Base-by-base conservation (phyloP, 2,113 vertebrate species). In the Pedionomus torquatus region DNA sequence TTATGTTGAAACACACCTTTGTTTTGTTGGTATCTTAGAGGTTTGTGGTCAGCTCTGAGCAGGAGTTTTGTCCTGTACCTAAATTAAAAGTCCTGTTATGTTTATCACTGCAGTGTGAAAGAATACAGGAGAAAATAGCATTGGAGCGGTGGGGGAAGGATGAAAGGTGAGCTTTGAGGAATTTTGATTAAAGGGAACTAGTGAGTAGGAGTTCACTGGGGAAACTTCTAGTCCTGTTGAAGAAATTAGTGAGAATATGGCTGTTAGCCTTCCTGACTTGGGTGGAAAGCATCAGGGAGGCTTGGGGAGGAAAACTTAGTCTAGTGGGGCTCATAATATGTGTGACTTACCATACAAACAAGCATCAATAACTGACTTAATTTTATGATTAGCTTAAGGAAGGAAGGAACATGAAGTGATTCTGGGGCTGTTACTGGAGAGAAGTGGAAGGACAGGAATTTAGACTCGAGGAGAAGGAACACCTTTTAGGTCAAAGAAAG, bases 381-480 rank as follows among this genome's bases (percentile, higher is more conserved):
- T 60, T 88, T 83, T 51, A 25, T 79, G 19, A 17, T 83, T 76
- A 58, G 26, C 39, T 13, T 49, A 26, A 75, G 57, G 14, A 55
- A 63, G 6, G 21, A 52, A 77, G 65, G 54, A 61, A 17, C 0
- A 0, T 28, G 18, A 63, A n/a, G 21, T 82, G 37, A 17, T 63
- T 54, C 7, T 8, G 28, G 17, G 35, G 13, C 25, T 74, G 6
- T 63, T 76, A 39, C 6, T 77, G 61, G 17, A 68, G 9, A 75
- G 24, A 54, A 49, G 13, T 70, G 35, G n/a, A 85, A 54, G 23
- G 48, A 52, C 23, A 5, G 11, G 25, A 89, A 41, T 88, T 66
- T 61, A 20, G n/a, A 46, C 46, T 81, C 0, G 1, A 10, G 19
- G 20, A 9, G 7, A 2, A 2, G n/a, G 25, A 4, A 30, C 9